Conservation (phyloP, 1,140 invertebrate species). For the Dendrolimus kikuchii region DNA sequence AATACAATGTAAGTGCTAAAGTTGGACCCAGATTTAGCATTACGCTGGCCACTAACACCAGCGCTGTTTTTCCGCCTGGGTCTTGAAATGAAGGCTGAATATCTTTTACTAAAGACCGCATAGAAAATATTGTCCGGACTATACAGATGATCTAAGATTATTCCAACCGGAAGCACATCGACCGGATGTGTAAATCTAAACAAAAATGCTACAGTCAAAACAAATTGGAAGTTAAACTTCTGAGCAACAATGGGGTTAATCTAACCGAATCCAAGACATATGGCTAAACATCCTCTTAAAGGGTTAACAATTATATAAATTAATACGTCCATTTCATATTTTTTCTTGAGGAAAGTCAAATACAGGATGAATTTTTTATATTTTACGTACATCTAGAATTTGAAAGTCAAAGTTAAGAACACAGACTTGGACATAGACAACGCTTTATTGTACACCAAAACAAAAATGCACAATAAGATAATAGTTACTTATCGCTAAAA, state of each 20-base stretch:
- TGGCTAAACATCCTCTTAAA: conserved; percentile 41
- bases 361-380: conserved; percentile 14
- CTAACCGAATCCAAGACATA: conserved; percentile 18
- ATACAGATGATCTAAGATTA: too few species aligned
- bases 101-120: too few species aligned
- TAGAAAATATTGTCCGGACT: too few species aligned
- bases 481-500: not conserved
- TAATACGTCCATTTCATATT: conserved; percentile 47
- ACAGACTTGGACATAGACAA: too few species aligned
- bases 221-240: conserved; percentile 63
- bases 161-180: conserved; percentile 30
- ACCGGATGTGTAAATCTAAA: conserved; percentile 8
- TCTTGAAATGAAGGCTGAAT: too few species aligned
- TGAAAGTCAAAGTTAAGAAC: too few species aligned
- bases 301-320: conserved; percentile 66
- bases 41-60: too few species aligned
- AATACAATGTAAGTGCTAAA: too few species aligned
- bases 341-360: conserved; percentile 41
- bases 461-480: too few species aligned
- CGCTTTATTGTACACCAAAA: too few species aligned
- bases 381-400: not conserved
- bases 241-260: conserved; percentile 44
- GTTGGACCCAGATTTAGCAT: too few species aligned
- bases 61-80: too few species aligned
- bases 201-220: conserved; percentile 51